Evolutionary conservation across 1,140 invertebrate species (phyloP).

Genomic region (Lethocerus indicus): DNA sequence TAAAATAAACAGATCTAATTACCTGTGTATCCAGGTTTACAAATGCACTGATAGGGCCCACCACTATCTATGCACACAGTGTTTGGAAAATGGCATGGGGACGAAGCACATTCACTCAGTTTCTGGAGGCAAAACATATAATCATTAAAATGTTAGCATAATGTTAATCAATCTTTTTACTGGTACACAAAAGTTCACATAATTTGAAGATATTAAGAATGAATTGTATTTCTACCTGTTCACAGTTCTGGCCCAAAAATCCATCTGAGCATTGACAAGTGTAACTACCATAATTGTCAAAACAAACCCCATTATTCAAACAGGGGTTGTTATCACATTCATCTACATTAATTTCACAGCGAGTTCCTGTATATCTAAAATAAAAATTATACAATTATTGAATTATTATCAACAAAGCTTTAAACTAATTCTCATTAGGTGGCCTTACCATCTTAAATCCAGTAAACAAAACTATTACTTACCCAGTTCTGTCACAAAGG

Average conservation of each 20-base stretch:
- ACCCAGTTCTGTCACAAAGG: slow-evolving; percentile 45
- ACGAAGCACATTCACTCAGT: slow-evolving; percentile 43
- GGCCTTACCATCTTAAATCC: neutral
- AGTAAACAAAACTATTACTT: slow-evolving; percentile 6
- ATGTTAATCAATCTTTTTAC: neutral
- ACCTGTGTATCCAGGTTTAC: slow-evolving; percentile 66
- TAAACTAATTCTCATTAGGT: no score
- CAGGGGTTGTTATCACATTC: slow-evolving; percentile 63
- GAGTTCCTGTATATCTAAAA: slow-evolving; percentile 49
- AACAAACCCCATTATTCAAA: slow-evolving; percentile 56
- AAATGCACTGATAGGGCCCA: slow-evolving; percentile 68
- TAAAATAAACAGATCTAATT: slow-evolving; percentile 25
- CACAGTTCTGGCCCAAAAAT: slow-evolving; percentile 64
- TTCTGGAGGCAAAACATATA: slow-evolving; percentile 19
- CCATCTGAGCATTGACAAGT: slow-evolving; percentile 68
- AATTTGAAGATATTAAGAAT: neutral
- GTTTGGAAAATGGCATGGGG: slow-evolving; percentile 52
- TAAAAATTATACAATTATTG: neutral
- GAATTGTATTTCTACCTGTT: slow-evolving; percentile 28
- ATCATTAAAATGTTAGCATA: neutral
- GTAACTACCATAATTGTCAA: slow-evolving; percentile 61
- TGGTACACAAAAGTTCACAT: no score
- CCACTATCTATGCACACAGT: slow-evolving; percentile 61
- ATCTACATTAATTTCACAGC: slow-evolving; percentile 71
- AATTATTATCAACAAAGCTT: no score